These are phyloP conservation scores for Pelecanoides urinatrix DNA, from an alignment of 2,113 vertebrate genomes.

Conservation along the genomic window DNA sequence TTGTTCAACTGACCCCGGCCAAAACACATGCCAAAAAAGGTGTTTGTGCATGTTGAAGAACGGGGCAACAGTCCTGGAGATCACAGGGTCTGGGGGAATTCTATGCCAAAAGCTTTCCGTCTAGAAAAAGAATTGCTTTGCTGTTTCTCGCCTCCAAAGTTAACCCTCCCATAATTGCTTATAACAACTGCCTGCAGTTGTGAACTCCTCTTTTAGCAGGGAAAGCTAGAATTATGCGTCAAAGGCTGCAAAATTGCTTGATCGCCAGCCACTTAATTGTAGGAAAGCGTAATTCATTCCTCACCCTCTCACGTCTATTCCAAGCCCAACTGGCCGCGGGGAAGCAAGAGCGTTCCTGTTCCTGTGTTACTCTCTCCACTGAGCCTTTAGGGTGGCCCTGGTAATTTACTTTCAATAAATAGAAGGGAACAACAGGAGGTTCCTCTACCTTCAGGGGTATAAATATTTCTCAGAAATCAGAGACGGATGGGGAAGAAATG, in stretches of 20 bases:
- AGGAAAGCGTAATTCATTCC: not conserved
- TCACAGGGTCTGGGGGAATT: not conserved
- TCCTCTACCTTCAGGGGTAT: slow-evolving; percentile 10
- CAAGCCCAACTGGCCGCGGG: not conserved
- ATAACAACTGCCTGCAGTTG: not conserved
- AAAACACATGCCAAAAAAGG: not conserved
- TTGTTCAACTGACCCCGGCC: not conserved
- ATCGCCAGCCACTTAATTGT: not conserved
- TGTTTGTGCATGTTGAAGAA: not conserved
- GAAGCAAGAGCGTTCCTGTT: not conserved
- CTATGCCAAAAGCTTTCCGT: slow-evolving; percentile 13
- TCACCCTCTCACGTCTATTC: not conserved
- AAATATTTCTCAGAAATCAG: slow-evolving; percentile 34
- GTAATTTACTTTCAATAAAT: slow-evolving; percentile 25
- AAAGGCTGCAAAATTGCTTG: not conserved
- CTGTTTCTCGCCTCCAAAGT: not conserved
- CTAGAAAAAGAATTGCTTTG: not conserved
- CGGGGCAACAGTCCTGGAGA: not conserved
- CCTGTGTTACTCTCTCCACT: not conserved
- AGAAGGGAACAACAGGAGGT: slow-evolving; percentile 32
- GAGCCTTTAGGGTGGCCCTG: slow-evolving; percentile 18
- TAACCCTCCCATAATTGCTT: not conserved
- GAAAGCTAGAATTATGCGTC: not conserved
- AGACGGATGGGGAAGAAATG: not conserved
- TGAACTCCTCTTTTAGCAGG: not conserved